These are phyloP conservation scores for Rhineura floridana DNA, from an alignment of 2,113 vertebrate species.

Conservation along the genomic window DNA sequence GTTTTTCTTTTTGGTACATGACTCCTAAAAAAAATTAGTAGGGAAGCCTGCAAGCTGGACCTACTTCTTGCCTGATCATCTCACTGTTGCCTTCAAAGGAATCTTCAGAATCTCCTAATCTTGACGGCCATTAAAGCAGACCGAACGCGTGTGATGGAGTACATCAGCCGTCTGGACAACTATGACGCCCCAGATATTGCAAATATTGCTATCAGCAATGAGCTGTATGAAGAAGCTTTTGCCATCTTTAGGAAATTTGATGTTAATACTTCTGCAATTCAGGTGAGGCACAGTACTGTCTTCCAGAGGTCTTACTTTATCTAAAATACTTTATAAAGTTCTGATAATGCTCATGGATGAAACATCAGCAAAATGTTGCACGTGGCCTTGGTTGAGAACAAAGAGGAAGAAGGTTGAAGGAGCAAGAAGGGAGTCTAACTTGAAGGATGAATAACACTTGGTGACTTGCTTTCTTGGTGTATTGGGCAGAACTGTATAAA, in stretches of 20 bases:
- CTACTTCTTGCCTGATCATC: not conserved
- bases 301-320: not conserved
- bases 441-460: not conserved
- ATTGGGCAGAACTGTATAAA: not conserved
- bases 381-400: not conserved
- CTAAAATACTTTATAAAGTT: not conserved
- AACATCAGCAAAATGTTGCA: not conserved
- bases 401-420: not conserved
- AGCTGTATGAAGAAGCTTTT: slow-evolving; percentile 92
- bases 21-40: too few relatives aligned
- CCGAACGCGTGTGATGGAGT: slow-evolving; percentile 91
- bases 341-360: not conserved
- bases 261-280: slow-evolving; percentile 90
- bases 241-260: slow-evolving; percentile 93
- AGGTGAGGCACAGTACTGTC: slow-evolving; percentile 71
- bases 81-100: slow-evolving; percentile 74
- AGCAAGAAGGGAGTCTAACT: too few relatives aligned
- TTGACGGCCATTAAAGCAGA: slow-evolving; percentile 93
- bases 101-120: slow-evolving; percentile 93
- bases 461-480: not conserved
- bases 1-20: too few relatives aligned
- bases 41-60: not conserved
- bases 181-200: slow-evolving; percentile 92
- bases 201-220: slow-evolving; percentile 89
- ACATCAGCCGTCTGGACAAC: slow-evolving; percentile 90